Evolutionary conservation across 2,797 vertebrate species (phyloP), one percentile per base, ranked within the genome.

Genomic region (Lates japonicus): DNA sequence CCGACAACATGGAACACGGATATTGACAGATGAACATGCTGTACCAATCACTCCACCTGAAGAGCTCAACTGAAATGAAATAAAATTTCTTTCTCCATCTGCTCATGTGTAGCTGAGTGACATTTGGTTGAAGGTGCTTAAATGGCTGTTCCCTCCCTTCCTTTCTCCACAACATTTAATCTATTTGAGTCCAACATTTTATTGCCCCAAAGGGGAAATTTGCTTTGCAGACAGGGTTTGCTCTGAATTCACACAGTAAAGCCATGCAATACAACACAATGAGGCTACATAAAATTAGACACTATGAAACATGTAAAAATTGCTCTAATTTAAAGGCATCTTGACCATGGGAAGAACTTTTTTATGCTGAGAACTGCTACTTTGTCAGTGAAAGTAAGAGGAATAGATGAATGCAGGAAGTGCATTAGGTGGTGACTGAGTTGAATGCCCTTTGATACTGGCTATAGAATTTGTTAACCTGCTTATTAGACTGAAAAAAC

Each of bases 161-260:
- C 20, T 60, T 31, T 69, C 33, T 62, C 72, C 52, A 41, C 60
- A 61, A 33, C 33, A 51, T 72, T 80, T 58, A 78, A 5, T 59
- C 25, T 52, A 42, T 82, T 71, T 70, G 25, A 74, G 69, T 79
- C 73, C 2, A 60, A 55, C 42, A 19, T 83, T 89, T 86, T 88
- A 83, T 76, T 71, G 62, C 46, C 49, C 67, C 42, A 25, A 41
- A 61, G 71, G 69, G 59, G 60, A 80, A 66, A 83, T 80, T 82
- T 39, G 39, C 52, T 80, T 68, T 80, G 67, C 76, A 82, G 86
- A 72, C 78, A 33, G 35, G 19, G 25, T 60, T 78, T 65, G 60
- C 60, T 49, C 55, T 82, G 62, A 83, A 80, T 72, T 62, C 16
- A 25, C 66, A 70, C 42, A 29, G 46, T 37, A 44, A 31, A 81